phyloP scores from a whole-genome alignment of 2,888 invertebrate genomes.

The Morpho deidamia region DNA sequence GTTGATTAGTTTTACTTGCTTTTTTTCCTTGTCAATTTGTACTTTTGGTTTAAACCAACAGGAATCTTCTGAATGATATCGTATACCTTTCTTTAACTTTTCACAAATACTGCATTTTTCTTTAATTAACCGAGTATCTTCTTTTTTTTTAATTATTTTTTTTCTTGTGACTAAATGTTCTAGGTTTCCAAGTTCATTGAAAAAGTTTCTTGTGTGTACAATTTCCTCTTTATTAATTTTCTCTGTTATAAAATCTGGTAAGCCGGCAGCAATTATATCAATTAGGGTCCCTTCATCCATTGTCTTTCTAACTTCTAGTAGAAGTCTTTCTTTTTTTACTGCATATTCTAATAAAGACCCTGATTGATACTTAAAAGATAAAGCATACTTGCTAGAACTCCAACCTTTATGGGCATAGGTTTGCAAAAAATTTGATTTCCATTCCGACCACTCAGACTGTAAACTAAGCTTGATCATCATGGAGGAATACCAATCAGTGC shows the following conservation, averaged over 20 bases:
- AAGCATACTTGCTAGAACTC: conserved; percentile 26
- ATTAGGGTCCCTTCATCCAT: conserved; percentile 1
- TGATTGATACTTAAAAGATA: conserved; percentile 29
- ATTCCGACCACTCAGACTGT: conserved; percentile 20
- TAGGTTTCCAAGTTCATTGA: neutral
- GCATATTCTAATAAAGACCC: conserved; percentile 35
- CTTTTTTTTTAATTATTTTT: neutral
- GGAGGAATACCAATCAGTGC: conserved; percentile 19
- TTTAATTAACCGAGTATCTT: neutral
- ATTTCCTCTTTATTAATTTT: conserved; percentile 1
- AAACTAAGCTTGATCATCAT: conserved; percentile 21
- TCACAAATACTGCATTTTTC: conserved; percentile 8
- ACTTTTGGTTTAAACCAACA: neutral
- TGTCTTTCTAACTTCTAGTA: too few relatives aligned
- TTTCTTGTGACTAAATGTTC: neutral
- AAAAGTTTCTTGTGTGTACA: neutral
- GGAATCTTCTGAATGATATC: conserved; percentile 10
- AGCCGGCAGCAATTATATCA: conserved; percentile 6
- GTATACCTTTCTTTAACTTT: conserved; percentile 8
- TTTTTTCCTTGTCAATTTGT: neutral
- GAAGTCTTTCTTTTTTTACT: conserved; percentile 25
- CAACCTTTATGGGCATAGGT: conserved; percentile 31
- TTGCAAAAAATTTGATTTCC: conserved; percentile 30
- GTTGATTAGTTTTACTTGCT: conserved; percentile 7
- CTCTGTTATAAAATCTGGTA: conserved; percentile 4